A percentile compares a stretch with the other conserved stretches of the same genome.
These are phyloP conservation scores for Athene cunicularia DNA, from an alignment of 2,113 vertebrate genomes.

Conservation along the genomic window DNA sequence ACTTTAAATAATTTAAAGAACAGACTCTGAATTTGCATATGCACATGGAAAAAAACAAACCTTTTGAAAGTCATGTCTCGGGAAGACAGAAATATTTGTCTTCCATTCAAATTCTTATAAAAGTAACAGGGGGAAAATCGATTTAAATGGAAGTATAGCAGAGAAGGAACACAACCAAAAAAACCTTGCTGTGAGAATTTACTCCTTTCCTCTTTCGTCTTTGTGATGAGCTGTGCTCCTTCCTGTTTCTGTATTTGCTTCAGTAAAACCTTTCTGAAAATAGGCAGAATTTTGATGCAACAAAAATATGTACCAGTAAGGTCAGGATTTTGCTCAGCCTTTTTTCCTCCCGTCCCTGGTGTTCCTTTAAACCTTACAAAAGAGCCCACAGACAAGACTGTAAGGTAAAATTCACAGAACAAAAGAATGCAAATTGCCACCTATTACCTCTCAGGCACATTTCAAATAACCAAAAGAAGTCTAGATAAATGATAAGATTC, in stretches of 20 bases:
- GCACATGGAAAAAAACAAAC: background rate
- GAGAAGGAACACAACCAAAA: background rate
- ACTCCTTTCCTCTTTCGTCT: background rate
- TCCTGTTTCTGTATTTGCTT: conserved; percentile 24
- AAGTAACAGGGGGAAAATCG: background rate
- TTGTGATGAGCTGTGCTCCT: background rate
- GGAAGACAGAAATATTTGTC: background rate
- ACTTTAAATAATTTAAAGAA: background rate
- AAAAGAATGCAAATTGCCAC: conserved; percentile 76
- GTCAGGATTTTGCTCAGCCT: conserved; percentile 35
- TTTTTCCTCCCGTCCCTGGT: conserved; percentile 40
- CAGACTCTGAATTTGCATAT: background rate
- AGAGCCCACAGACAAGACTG: conserved; percentile 61
- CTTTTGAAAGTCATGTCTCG: background rate
- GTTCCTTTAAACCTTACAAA: conserved; percentile 67
- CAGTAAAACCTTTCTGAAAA: conserved; percentile 45
- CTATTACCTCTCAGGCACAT: conserved; percentile 70
- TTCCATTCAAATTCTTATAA: background rate
- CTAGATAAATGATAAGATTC: conserved; percentile 74
- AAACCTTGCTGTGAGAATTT: background rate
- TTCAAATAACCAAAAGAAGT: conserved; percentile 76
- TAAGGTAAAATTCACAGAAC: conserved; percentile 73
- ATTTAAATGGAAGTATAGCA: background rate
- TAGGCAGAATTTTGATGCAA: conserved; percentile 41
- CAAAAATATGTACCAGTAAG: conserved; percentile 41